Base-by-base conservation (phyloP, 1,140 invertebrate species). In the Bombus huntii region DNA sequence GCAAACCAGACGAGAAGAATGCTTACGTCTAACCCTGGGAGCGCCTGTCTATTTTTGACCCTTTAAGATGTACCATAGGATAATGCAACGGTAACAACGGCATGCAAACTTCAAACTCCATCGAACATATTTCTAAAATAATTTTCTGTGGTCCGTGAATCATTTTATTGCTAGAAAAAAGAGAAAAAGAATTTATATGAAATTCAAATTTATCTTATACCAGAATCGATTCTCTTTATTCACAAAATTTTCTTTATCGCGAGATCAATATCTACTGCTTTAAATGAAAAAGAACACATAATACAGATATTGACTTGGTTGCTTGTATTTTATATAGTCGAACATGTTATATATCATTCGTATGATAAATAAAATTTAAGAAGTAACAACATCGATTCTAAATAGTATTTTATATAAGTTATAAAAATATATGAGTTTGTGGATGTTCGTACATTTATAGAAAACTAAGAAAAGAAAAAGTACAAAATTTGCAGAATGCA, bases 21-120 rank as follows among this genome's bases (percentile, higher is more conserved):
- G 74, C 74, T 86, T 75, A 75, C 79, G 62, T 88, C 68, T 83
- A 85, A 89, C 84, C 88, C 74, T 89, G 88, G 73, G 84, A 89
- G 78, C 83, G 70, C 76, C 39, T 47, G 28, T 88, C 88, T 88
- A 89, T 89, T 89, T 88, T 86, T 89, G 78, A 28, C 31, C 47
- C 68, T 47, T 81, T 71, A 78, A 62, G 77, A 34, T 65, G 68
- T 66, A 66, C 31, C 71, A 85, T 85, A 80, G 57, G 37, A 85
- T 85, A 85, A 65, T 62, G 76, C 34, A 59, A 62, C 62, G 37
- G 44, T 83, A 80, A 81, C 70, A 70, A 86, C 62, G 42, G 37
- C 37, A 62, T 81, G 39, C 34, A 74, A 81, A 74, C 42, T 70
- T 22, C 62, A 65, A 74, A 81, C 39, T 70, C 15, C 5, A 34